Conservation (phyloP, 2,888 invertebrate genomes). For the Dryocosmus kuriphilus region DNA sequence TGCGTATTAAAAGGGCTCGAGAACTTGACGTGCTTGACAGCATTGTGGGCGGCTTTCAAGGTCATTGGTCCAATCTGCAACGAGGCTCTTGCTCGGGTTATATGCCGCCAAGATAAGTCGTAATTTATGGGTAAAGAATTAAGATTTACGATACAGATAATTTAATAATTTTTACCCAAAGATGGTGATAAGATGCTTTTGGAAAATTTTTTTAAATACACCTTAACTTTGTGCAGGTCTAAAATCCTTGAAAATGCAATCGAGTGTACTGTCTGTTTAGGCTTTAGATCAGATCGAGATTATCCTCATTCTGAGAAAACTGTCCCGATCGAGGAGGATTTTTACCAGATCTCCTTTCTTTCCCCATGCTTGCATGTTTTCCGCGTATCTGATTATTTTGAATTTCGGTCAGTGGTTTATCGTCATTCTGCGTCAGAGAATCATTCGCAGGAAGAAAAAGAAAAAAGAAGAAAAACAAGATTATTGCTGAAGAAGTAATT, state of each 20-base stretch:
- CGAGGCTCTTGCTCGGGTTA: constrained; percentile 46
- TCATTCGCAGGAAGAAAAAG: not conserved
- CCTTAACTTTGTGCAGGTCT: not conserved
- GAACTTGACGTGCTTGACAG: constrained; percentile 55
- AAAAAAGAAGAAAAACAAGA: not conserved
- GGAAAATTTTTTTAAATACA: too few relatives aligned
- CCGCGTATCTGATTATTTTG: not conserved
- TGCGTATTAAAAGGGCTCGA: constrained; percentile 52
- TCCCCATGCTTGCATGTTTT: not conserved
- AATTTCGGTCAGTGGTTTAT: not conserved
- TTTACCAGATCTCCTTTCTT: not conserved
- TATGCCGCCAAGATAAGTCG: constrained; percentile 53
- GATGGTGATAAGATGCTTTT: too few relatives aligned
- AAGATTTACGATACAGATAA: constrained; percentile 23
- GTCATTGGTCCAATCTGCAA: constrained; percentile 49
- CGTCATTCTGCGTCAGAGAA: not conserved
- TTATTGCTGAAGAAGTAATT: not conserved
- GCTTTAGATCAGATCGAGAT: not conserved
- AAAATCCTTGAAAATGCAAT: not conserved
- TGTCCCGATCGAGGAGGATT: not conserved
- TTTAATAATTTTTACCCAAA: not conserved
- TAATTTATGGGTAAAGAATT: constrained; percentile 20
- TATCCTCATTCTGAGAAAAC: not conserved
- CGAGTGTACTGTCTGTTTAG: not conserved
- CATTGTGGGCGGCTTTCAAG: constrained; percentile 54